Base-by-base conservation (phyloP, 2,113 vertebrate species). In the Chlamydotis undulata region DNA sequence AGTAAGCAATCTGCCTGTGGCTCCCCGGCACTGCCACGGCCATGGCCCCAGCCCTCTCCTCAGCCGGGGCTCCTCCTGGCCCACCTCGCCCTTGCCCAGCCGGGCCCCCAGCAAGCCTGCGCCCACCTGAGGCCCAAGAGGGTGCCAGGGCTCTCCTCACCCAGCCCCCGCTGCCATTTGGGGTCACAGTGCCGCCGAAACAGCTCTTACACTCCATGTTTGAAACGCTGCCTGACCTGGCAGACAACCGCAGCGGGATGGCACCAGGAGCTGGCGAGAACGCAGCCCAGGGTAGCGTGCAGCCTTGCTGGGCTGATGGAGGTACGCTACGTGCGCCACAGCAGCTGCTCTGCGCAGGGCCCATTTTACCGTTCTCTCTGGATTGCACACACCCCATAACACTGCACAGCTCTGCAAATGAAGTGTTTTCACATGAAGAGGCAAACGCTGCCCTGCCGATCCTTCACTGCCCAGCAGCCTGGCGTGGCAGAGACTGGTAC, bases 131-230 rank as follows among this genome's bases (percentile, higher is more conserved):
- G 12, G 10, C 41, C 41, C 41, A 41, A 41, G 43, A 35, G 37
- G 7, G 8, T 69, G 26, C 47, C 1, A 1, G 29, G 52, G 31
- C 8, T 52, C 31, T 35, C 47, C 22, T 37, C 14, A 18, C 29
- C 12, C 6, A 1, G 47, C 12, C 14, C 22, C 24, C 1, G 0
- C 21, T 5, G 1, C 45, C 6, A 1, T 1, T 19, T 21, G 22
- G 43, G 52, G 22, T 41, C 37, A 67, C 28, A 33, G 22, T 3
- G 3, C 53, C 9, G 10, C 52, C 6, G 0, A 5, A 81, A 60
- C 17, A 12, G 12, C 41, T 65, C 33, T 13, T 13, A 43, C 2
- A 21, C 14, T 19, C 7, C 24, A 21, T 1, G 0, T 52, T 26
- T 81, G 10, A 81, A 73, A 31, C 5, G 52, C 35, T 53, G 22